Conservation (phyloP, 1,140 invertebrate species). For the Monomorium pharaonis region DNA sequence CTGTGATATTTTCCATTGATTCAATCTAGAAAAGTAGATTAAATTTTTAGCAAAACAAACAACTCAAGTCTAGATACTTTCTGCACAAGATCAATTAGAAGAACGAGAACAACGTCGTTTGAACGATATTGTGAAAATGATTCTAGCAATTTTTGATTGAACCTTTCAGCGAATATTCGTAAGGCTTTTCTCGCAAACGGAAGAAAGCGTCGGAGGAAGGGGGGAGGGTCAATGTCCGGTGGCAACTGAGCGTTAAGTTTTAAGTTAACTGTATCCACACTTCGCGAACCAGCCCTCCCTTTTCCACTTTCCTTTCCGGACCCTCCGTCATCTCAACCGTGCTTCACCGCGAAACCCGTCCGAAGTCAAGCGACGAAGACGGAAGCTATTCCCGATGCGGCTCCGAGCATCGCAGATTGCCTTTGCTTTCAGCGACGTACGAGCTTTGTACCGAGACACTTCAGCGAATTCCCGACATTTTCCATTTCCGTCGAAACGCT, state of each 20-base stretch:
- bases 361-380: slow-evolving; percentile 45
- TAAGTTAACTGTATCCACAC: slow-evolving; percentile 27
- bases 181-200: neutral
- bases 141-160: neutral
- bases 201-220: neutral
- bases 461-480: slow-evolving; percentile 68
- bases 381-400: slow-evolving; percentile 66
- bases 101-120: neutral
- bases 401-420: slow-evolving; percentile 61
- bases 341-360: slow-evolving; percentile 24
- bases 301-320: neutral
- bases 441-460: slow-evolving; percentile 62
- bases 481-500: slow-evolving; percentile 68
- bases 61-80: neutral
- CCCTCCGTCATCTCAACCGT: neutral
- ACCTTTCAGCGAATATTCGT: neutral
- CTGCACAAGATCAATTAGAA: neutral
- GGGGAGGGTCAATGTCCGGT: no score
- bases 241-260: neutral
- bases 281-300: neutral
- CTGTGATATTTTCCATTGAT: no score
- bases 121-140: neutral
- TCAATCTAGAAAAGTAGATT: no score
- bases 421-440: slow-evolving; percentile 44
- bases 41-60: neutral